These are phyloP conservation scores for Tanypteryx hageni DNA, from an alignment of 2,888 invertebrate genomes.

Conservation along the genomic window DNA sequence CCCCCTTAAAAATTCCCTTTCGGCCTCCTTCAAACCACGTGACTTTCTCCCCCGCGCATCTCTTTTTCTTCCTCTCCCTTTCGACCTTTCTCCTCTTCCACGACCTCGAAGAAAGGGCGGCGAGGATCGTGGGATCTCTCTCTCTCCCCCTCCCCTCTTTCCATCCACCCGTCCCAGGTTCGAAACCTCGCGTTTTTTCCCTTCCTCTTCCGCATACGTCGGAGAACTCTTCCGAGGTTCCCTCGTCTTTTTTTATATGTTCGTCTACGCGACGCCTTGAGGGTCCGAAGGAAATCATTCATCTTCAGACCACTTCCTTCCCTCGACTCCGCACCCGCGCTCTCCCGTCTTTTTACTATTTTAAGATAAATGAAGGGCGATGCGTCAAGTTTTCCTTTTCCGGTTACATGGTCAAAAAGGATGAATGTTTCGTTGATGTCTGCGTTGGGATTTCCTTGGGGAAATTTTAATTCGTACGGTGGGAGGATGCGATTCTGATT, in stretches of 20 bases:
- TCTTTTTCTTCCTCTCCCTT: background rate
- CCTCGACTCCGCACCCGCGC: background rate
- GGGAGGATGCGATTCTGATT: too few relatives aligned
- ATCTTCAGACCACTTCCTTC: conserved; percentile 11
- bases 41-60: background rate
- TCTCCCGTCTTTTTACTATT: background rate
- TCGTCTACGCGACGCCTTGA: conserved; percentile 24
- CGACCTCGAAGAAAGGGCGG: background rate
- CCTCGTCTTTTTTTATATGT: background rate
- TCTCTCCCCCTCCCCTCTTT: background rate
- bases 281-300: conserved; percentile 41
- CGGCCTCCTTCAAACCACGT: background rate
- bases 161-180: background rate
- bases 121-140: background rate
- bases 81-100: too few relatives aligned
- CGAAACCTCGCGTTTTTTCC: background rate
- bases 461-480: background rate
- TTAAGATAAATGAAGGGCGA: background rate
- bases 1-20: too few relatives aligned
- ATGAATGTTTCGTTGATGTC: background rate
- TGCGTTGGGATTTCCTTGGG: background rate
- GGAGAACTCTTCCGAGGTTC: conserved; percentile 3
- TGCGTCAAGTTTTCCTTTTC: background rate
- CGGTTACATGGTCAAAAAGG: background rate
- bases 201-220: background rate